Conservation (phyloP, 1,140 invertebrate genomes). For the Mycetomoellerius zeteki region DNA sequence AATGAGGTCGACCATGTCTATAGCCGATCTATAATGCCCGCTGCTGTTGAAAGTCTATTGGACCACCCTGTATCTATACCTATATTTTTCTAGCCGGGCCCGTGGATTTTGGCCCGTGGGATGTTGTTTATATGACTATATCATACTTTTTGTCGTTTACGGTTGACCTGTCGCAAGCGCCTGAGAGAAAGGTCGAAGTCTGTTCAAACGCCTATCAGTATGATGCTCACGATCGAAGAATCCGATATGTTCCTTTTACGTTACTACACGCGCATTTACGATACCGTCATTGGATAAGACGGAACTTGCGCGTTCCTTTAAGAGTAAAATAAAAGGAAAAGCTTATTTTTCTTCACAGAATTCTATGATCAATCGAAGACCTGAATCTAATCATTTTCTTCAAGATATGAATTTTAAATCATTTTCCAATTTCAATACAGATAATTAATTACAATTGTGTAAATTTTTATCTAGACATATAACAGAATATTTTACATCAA, state of each 20-base stretch:
- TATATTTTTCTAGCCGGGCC: slow-evolving; percentile 75
- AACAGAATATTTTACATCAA: not conserved
- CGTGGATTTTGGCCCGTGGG: slow-evolving; percentile 38
- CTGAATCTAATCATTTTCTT: no score
- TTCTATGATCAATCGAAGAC: not conserved
- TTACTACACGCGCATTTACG: not conserved
- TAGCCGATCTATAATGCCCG: not conserved
- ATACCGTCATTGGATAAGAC: not conserved
- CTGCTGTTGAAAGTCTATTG: slow-evolving; percentile 52
- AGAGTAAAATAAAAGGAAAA: not conserved
- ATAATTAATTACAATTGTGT: no score
- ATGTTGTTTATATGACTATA: slow-evolving; percentile 33
- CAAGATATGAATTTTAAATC: no score
- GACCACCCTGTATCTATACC: slow-evolving; percentile 63
- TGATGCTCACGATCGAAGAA: slow-evolving; percentile 24
- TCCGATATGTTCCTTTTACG: slow-evolving; percentile 8
- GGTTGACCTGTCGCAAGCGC: slow-evolving; percentile 65
- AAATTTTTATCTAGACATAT: not conserved
- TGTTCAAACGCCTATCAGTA: slow-evolving; percentile 51
- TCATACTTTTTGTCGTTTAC: slow-evolving; percentile 67
- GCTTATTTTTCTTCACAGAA: not conserved
- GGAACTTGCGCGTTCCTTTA: not conserved
- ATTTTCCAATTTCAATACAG: not conserved
- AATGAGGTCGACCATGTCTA: slow-evolving; percentile 3
- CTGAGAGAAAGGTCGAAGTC: slow-evolving; percentile 34